These are phyloP conservation scores for Microcebus murinus DNA, from an alignment of 2,113 vertebrate genomes.

Conservation along the genomic window DNA sequence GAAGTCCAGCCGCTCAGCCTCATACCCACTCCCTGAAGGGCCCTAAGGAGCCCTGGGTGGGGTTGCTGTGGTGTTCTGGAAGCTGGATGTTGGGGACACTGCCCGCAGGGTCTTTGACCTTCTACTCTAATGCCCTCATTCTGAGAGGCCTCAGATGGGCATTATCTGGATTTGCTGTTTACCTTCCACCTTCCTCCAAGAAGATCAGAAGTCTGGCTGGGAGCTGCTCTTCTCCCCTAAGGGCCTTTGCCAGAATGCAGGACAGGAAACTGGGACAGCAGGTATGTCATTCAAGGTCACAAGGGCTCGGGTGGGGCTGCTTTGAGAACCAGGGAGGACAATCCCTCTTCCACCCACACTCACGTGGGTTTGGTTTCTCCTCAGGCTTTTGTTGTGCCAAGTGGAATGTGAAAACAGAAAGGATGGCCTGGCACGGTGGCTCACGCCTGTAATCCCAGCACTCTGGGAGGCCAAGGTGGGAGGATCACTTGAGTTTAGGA, in stretches of 20 bases:
- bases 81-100: background rate
- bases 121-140: background rate
- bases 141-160: background rate
- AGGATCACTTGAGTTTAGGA: no score
- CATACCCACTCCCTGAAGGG: background rate
- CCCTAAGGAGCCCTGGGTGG: background rate
- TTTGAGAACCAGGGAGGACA: background rate
- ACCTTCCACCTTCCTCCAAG: background rate
- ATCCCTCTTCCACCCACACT: background rate
- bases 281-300: background rate
- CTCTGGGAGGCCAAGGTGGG: no score
- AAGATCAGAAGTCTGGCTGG: background rate
- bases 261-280: background rate
- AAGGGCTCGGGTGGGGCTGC: background rate
- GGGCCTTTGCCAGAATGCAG: background rate
- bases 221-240: background rate
- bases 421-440: no score
- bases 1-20: background rate
- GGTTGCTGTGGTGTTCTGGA: background rate
- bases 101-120: background rate
- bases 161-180: background rate
- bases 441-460: no score
- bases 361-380: background rate
- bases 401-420: background rate
- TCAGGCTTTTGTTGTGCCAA: background rate